phyloP scores from a whole-genome alignment of 2,113 vertebrate genomes.

The Ictidomys tridecemlineatus region DNA sequence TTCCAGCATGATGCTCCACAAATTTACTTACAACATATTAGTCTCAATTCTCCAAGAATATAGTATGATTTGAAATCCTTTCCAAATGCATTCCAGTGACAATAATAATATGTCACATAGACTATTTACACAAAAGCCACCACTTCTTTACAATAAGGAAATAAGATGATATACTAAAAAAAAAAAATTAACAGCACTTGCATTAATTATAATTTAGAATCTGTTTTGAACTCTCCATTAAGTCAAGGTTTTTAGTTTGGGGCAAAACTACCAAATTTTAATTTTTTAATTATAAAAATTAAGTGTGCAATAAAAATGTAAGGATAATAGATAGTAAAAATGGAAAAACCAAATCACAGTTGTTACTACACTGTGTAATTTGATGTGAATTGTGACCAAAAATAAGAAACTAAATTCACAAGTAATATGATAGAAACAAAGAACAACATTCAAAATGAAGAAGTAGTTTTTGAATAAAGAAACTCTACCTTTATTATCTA shows the following conservation, averaged over 20 bases:
- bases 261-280: not conserved
- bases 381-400: not conserved
- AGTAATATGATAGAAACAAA: not conserved
- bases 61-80: not conserved
- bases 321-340: not conserved
- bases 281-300: not conserved
- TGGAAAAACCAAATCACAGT: not conserved
- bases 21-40: not conserved
- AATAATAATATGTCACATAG: not conserved
- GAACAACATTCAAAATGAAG: not conserved
- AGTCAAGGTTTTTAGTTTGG: not conserved
- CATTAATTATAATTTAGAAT: not conserved
- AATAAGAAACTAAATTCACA: not conserved
- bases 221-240: not conserved
- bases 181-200: not conserved
- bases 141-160: not conserved
- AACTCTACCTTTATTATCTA: not conserved
- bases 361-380: not conserved
- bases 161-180: not conserved
- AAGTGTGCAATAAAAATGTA: not conserved
- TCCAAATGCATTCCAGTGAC: not conserved
- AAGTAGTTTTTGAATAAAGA: not conserved
- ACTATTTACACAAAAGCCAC: not conserved
- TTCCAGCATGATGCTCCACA: not conserved
- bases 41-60: not conserved